Base-by-base conservation (phyloP, 1,140 invertebrate species). In the Melipona quadrifasciata region DNA sequence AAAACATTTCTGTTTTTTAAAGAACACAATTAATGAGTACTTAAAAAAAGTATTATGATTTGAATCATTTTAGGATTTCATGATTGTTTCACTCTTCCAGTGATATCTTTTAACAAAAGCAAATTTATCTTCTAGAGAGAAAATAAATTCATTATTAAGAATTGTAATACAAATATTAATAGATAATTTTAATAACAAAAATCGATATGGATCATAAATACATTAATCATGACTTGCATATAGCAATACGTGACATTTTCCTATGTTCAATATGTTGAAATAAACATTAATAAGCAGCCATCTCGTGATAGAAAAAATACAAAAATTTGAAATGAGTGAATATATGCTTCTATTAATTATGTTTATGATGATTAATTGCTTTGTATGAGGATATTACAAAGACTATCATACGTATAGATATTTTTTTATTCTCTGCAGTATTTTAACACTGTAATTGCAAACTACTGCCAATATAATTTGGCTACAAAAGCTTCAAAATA, bases 401-500 rank as follows among this genome's bases (percentile, higher is more conserved):
- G 53, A 78, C 19, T 53, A 74, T 61, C 39, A 71, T 79, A 84
- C 24, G 27, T 84, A 58, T 61, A 53, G 19, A 77, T 84, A 84
- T 84, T 76, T 81, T 51, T 84, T 79, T 71, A 68, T 86, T 72
- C 31, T 65, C 61, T 78, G 61, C 64, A 77, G 67, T 87, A 58
- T 79, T 73, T 64, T 57, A 51, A 34, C 17, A 81, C 27, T 70
- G 58, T 1, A 21, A 76, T 71, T 51, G 68, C 67, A 47, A 67
- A 80, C 73, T 87, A 81, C 51, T 75, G 81, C 81, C 67, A 74
- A 85, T 79, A 85, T 75, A 77, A 64, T 47, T 87, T 87, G 82
- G 75, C 82, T 14, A 78, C 4, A 57, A 12, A 87, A 65, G 61
- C 58, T 87, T 87, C 67, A 78, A 61, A 57, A 70, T 80, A 74